Evolutionary conservation across 2,113 vertebrate genomes (phyloP).

Genomic region (Pseudonaja textilis): DNA sequence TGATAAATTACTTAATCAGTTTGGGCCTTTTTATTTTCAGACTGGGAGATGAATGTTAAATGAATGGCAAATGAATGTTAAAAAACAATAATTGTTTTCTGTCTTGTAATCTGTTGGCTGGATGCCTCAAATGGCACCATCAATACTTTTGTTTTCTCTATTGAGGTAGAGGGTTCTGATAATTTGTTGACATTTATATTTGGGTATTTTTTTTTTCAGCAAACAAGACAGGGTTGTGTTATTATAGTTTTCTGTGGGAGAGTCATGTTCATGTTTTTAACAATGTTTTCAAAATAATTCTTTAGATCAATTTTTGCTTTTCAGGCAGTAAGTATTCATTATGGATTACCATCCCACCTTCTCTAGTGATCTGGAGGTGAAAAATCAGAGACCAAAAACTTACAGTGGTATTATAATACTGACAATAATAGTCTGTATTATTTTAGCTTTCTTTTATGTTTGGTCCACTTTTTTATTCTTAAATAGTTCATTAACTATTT

Average conservation of each 20-base stretch:
- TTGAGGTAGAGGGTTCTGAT: background rate
- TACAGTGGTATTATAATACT: background rate
- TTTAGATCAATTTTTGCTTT: background rate
- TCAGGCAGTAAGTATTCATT: background rate
- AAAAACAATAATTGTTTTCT: background rate
- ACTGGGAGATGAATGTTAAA: too few relatives aligned
- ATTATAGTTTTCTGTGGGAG: background rate
- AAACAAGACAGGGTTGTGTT: background rate
- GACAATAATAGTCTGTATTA: background rate
- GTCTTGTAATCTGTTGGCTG: background rate
- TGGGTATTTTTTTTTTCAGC: background rate
- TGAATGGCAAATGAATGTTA: background rate
- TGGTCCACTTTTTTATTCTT: background rate
- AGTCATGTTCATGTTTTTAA: background rate
- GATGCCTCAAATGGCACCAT: background rate
- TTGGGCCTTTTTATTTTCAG: background rate
- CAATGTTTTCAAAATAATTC: background rate
- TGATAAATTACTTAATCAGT: background rate
- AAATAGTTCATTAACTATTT: background rate
- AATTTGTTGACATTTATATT: background rate
- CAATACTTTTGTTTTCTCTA: background rate
- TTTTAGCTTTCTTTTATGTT: background rate
- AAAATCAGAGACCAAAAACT: background rate
- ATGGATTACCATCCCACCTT: background rate
- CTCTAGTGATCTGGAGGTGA: background rate